phyloP scores from a whole-genome alignment of 2,797 vertebrate genomes.

The Hylomyscus alleni region DNA sequence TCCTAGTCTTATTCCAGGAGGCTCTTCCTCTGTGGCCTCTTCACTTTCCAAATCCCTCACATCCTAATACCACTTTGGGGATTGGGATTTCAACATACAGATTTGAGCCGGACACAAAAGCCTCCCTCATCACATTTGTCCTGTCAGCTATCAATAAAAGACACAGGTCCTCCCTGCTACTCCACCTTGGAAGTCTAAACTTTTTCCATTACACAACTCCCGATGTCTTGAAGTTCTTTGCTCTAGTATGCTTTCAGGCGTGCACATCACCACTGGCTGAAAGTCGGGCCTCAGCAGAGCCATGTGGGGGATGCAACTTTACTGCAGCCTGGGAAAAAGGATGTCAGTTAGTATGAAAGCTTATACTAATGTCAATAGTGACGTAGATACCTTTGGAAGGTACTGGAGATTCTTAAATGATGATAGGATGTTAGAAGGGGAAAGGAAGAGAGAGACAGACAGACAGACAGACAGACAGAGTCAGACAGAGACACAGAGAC shows the following conservation, averaged over 20 bases:
- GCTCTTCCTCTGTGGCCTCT: too few species aligned
- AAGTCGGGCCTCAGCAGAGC: neutral
- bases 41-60: neutral
- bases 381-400: neutral
- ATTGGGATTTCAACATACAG: neutral
- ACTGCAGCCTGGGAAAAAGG: neutral
- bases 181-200: neutral
- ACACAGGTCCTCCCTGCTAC: neutral
- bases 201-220: neutral
- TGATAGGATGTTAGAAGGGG: neutral
- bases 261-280: neutral
- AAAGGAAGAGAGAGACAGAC: neutral
- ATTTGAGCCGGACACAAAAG: neutral
- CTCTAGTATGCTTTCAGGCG: neutral
- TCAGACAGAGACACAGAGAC: neutral
- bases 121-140: neutral
- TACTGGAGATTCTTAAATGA: neutral
- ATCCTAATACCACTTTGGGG: neutral
- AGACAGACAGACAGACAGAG: neutral
- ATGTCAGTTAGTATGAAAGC: neutral
- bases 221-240: neutral
- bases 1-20: neutral
- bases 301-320: neutral
- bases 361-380: neutral
- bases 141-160: neutral